Evolutionary conservation across 2,888 invertebrate species (phyloP).

Genomic region (Catotricha subobsoleta): DNA sequence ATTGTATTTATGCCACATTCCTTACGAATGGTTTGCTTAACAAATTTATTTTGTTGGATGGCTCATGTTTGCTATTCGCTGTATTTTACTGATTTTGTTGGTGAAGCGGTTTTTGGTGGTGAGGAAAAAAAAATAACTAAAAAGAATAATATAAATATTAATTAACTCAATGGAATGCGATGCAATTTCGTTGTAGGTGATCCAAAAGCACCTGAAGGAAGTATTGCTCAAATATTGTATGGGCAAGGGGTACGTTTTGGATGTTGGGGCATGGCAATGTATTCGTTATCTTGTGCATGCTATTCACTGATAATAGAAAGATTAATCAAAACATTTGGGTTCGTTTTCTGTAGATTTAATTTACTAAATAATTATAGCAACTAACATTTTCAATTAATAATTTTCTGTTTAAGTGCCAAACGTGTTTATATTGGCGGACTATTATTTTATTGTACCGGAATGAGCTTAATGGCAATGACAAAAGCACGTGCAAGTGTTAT

Average conservation of each 20-base stretch:
- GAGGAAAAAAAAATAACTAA: neutral
- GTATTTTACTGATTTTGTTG: constrained; percentile 14
- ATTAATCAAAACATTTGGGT: constrained; percentile 57
- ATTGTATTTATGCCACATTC: constrained; percentile 85
- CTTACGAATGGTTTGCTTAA: constrained; percentile 68
- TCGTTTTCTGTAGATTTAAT: constrained; percentile 15
- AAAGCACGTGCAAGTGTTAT: constrained; percentile 64
- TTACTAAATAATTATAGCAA: neutral
- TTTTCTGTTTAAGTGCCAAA: constrained; percentile 48
- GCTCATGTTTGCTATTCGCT: constrained; percentile 42
- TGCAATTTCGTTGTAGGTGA: no score
- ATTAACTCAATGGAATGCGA: no score
- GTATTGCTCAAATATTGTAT: constrained; percentile 45
- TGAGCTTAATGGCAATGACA: constrained; percentile 67
- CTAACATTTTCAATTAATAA: neutral
- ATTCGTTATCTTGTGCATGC: constrained; percentile 83
- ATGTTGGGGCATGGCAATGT: constrained; percentile 94
- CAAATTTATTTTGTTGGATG: constrained; percentile 97
- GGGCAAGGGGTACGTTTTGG: constrained; percentile 88
- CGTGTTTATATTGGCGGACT: constrained; percentile 77
- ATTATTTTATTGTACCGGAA: constrained; percentile 72
- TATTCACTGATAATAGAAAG: constrained; percentile 80
- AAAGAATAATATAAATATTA: no score
- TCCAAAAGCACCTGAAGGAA: constrained; percentile 51
- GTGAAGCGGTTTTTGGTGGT: constrained; percentile 26